Evolutionary conservation across 2,888 invertebrate genomes (phyloP), one percentile per base, ranked within the genome.

Genomic region (Coleophora deauratella): DNA sequence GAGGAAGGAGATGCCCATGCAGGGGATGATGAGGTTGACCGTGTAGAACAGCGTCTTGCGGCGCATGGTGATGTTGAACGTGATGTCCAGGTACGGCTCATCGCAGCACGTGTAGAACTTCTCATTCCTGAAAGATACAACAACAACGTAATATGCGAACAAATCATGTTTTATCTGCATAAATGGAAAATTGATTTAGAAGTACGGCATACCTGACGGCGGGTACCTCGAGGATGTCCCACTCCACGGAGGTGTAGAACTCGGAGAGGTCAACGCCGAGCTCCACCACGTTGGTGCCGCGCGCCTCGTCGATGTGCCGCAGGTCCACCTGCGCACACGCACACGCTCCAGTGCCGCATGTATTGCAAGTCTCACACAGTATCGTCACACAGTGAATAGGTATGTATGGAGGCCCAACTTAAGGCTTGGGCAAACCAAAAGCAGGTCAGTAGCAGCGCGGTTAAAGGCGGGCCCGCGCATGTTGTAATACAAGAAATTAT

Each of bases 201-300:
- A n/a, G n/a, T n/a, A n/a, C 9, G 9, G 33, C 38, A 37, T 41
- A 94, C 94, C 95, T 91, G 55, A 95, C 94, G 53, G 96, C 96
- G 57, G 96, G 96, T 70, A 98, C 98, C 87, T 96, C 96, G 50
- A 99, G 88, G 66, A 99, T 97, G 86, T 99, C 98, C 99, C 99
- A 99, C 86, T 99, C 98, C 47, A 98, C 98, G 54, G 96, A 97
- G 81, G 95, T 96, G 87, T 99, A 99, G 88, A 98, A 99, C 86
- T 98, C 98, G 52, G 96, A 94, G 55, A 99, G 90, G 82, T 99
- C 98, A 51, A 99, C 97, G 47, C 98, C 98, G 50, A 96, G 91
- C 67, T 95, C 96, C 56, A 96, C 96, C 49, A 95, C 88, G 77
- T 95, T 94, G 71, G 95, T 94, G 61, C 94, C 94, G 54, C 91